Base-by-base conservation (phyloP, 2,797 vertebrate genomes). In the Sebastes cheni region DNA sequence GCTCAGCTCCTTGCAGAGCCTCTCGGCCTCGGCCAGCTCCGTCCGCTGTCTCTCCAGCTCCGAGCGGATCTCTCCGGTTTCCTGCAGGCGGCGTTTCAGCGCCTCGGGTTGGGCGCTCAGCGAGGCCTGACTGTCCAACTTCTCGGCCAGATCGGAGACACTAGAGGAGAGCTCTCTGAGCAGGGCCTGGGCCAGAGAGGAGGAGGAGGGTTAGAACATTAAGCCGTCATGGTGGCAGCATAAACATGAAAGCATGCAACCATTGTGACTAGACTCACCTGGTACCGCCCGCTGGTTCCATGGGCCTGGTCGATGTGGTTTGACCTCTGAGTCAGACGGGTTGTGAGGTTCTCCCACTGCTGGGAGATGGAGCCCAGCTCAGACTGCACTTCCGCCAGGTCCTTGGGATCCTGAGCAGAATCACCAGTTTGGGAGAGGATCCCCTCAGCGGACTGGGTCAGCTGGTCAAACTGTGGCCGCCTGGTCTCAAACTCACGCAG, bases 401-500 rank as follows among this genome's bases (percentile, higher is more conserved):
- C 90, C 34, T 96, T 94, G 72, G 96, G 95, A 62, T 92, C 91
- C 85, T 94, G 93, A 10, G 93, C 59, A 1, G 90, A 81, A 84
- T 98, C 97, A 2, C 94, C 95, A 2, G 95, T 91, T 59, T 96
- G 96, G 20, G 93, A 95, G 25, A 99, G 93, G 91, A 99, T 98
- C 60, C 97, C 97, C 90, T 96, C 95, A 1, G 98, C 99, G 0
- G 98, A 96, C 87, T 96, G 96, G 14, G 97, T 99, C 83, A 99
- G 94, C 93, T 99, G 97, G 79, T 99, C 97, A 2, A 97, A 98
- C 95, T 99, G 99, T 0, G 97, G 96, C 64, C 92, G 95, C 1
- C 99, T 95, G 4, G 97, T 96, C 94, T 99, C 98, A 81, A 99
- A 99, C 95, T 99, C 99, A 61, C 99, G 98, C 88, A 99, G 94